A percentile compares a stretch with the other conserved stretches of the same genome.
Conservation (phyloP, 2,797 vertebrate species). For the Hybognathus amarus region DNA sequence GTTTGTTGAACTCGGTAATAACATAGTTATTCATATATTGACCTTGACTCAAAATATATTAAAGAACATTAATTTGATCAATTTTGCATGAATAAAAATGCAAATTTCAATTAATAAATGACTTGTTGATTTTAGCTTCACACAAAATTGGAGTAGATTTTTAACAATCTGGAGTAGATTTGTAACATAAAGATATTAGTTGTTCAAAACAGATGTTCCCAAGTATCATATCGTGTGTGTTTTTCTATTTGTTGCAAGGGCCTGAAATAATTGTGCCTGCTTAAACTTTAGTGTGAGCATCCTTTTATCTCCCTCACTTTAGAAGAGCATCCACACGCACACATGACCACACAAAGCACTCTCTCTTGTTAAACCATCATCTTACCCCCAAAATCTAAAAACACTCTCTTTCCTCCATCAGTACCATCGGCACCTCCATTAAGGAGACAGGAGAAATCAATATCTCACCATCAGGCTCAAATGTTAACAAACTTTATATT, state of each 20-base stretch:
- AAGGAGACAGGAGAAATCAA: slow-evolving; percentile 61
- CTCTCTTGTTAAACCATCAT: slow-evolving; percentile 57
- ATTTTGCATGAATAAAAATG: neutral
- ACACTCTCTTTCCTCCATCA: slow-evolving; percentile 50
- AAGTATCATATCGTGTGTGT: neutral
- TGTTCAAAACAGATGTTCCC: neutral
- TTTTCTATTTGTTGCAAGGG: neutral
- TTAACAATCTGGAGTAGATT: neutral
- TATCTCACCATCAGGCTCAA: slow-evolving; percentile 61
- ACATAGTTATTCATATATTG: no score
- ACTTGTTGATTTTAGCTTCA: neutral
- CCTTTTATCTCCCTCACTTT: slow-evolving; percentile 13
- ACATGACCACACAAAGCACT: slow-evolving; percentile 31
- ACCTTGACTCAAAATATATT: neutral
- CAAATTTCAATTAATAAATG: neutral
- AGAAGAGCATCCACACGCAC: neutral
- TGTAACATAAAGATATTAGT: neutral
- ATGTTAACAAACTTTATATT: slow-evolving; percentile 64
- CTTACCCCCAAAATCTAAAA: slow-evolving; percentile 58
- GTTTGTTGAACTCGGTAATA: no score
- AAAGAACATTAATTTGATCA: neutral
- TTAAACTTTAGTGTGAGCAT: neutral
- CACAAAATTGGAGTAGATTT: neutral
- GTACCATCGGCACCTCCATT: slow-evolving; percentile 55
- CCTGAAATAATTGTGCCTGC: neutral